These are phyloP conservation scores for Chrysolina oricalcia DNA, from an alignment of 2,888 invertebrate genomes.

Conservation along the genomic window DNA sequence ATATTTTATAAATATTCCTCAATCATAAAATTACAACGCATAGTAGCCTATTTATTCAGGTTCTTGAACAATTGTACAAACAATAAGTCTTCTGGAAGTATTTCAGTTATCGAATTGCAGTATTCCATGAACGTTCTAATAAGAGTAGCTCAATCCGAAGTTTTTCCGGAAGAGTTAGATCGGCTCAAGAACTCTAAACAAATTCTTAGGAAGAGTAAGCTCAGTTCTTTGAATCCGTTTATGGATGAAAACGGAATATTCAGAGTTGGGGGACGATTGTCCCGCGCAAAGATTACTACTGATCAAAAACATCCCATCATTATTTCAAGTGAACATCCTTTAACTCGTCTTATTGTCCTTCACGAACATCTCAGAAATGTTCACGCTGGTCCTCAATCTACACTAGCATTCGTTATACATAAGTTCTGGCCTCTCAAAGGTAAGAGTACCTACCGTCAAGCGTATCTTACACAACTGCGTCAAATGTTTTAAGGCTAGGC, in stretches of 20 bases:
- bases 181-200: constrained; percentile 13
- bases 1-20: constrained; percentile 33
- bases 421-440: neutral
- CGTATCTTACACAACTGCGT: constrained; percentile 18
- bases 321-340: constrained; percentile 28
- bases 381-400: constrained; percentile 29
- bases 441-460: constrained; percentile 14
- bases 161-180: constrained; percentile 29
- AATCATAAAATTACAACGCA: constrained; percentile 27
- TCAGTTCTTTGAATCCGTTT: constrained; percentile 31
- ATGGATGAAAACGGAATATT: constrained; percentile 30
- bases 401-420: neutral
- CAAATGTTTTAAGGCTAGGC: constrained; percentile 8
- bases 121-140: constrained; percentile 17
- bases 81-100: neutral
- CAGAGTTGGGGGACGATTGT: constrained; percentile 38
- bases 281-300: constrained; percentile 13
- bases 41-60: constrained; percentile 20
- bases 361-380: constrained; percentile 34
- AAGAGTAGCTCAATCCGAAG: constrained; percentile 24
- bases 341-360: constrained; percentile 28
- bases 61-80: constrained; percentile 29
- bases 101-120: constrained; percentile 26
- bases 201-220: constrained; percentile 29
- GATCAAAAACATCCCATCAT: constrained; percentile 33